phyloP scores from a whole-genome alignment of 92 coral and sea anemone genomes.

The Ricordea florida region DNA sequence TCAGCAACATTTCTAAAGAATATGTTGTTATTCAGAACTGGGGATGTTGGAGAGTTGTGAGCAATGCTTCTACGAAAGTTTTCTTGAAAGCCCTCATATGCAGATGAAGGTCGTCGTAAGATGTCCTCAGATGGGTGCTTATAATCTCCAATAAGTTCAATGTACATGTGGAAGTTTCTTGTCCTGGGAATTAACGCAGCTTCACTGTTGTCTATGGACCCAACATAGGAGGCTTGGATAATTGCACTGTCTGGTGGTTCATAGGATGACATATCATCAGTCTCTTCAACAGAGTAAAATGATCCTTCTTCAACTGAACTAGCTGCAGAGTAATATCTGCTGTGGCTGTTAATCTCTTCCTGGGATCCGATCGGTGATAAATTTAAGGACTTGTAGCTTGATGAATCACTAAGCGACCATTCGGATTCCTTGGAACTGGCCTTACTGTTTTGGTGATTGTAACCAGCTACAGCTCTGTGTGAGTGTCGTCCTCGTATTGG shows the following conservation, averaged over 20 bases:
- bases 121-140: conserved; percentile 89
- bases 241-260: conserved; percentile 55
- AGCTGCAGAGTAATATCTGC: conserved; percentile 60
- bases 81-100: conserved; percentile 86
- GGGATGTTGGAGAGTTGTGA: conserved; percentile 45
- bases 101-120: conserved; percentile 88
- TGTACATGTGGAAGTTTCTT: conserved; percentile 92
- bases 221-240: conserved; percentile 76
- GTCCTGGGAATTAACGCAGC: conserved; percentile 50
- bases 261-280: conserved; percentile 48
- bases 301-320: conserved; percentile 78
- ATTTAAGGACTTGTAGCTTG: conserved; percentile 54
- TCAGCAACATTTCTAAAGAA: conserved; percentile 26
- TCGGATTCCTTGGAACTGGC: conserved; percentile 70
- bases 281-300: conserved; percentile 74
- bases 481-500: conserved; percentile 6
- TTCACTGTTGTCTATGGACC: conserved; percentile 70
- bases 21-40: conserved; percentile 13
- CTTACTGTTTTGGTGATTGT: not conserved
- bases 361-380: conserved; percentile 69
- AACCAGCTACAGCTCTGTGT: conserved; percentile 4
- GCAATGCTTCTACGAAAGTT: conserved; percentile 62
- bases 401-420: conserved; percentile 59
- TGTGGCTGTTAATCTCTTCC: conserved; percentile 42
- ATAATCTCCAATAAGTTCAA: conserved; percentile 86